A percentile compares a stretch with the other conserved stretches of the same genome.
Evolutionary conservation across 2,113 vertebrate genomes (phyloP).

Genomic region (Tympanuchus pallidicinctus): DNA sequence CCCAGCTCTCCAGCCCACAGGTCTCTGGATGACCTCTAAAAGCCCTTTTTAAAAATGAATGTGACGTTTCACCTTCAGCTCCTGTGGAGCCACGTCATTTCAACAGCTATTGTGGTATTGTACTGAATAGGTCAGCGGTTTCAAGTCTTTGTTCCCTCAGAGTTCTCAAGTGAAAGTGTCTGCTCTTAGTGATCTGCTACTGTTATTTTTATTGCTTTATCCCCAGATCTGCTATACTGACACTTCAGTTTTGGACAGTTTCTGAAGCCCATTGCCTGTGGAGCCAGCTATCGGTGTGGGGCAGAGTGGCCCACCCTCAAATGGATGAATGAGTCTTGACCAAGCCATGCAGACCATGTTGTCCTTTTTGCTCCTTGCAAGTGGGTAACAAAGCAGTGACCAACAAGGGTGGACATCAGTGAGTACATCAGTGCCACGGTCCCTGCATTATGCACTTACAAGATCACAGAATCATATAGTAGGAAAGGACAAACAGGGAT

Average conservation of each 20-base stretch:
- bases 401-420: fast-evolving
- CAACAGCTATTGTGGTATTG: slow-evolving; percentile 51
- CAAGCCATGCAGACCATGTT: background rate
- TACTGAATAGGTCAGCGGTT: slow-evolving; percentile 52
- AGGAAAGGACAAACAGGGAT: no score
- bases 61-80: slow-evolving; percentile 52
- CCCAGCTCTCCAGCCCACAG: background rate
- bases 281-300: background rate
- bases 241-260: background rate
- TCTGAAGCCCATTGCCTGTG: background rate
- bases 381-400: background rate
- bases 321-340: fast-evolving
- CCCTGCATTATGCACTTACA: background rate
- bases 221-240: background rate
- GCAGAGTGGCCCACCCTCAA: background rate
- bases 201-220: background rate
- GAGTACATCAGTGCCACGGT: background rate
- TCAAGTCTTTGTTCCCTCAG: slow-evolving; percentile 17
- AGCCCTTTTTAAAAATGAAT: slow-evolving; percentile 39
- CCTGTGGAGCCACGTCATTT: slow-evolving; percentile 28
- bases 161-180: slow-evolving; percentile 18
- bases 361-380: background rate
- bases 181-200: slow-evolving; percentile 25
- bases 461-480: background rate
- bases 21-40: slow-evolving; percentile 43